Percentiles rank a stretch among this genome's conserved stretches.
phyloP scores from a whole-genome alignment of 2,888 invertebrate genomes.

The Tubulanus polymorphus region DNA sequence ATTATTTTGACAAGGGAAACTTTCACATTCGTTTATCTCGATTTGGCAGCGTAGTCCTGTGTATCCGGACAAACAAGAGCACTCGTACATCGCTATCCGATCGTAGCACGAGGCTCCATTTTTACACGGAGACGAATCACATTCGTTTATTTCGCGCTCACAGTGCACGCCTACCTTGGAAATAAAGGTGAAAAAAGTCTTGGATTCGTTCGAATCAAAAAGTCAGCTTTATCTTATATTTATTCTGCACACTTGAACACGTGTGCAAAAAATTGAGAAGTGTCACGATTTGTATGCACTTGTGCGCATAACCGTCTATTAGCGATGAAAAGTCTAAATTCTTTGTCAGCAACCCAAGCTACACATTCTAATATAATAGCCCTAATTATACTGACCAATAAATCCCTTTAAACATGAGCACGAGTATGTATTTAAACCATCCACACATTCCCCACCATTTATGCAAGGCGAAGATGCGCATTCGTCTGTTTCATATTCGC shows the following conservation, averaged over 20 bases:
- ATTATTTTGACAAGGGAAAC: conserved; percentile 39
- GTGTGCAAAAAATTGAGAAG: too few species aligned
- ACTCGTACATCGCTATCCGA: conserved; percentile 4
- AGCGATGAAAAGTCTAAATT: too few species aligned
- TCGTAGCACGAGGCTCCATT: conserved; percentile 36
- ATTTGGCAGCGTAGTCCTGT: conserved; percentile 55
- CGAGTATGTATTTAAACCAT: conserved; percentile 25
- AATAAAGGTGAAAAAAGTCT: too few species aligned
- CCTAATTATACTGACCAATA: conserved; percentile 17
- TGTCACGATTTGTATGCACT: too few species aligned
- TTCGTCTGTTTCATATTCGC: conserved; percentile 20
- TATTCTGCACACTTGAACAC: too few species aligned
- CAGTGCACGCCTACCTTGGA: conserved; percentile 27
- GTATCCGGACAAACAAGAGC: conserved; percentile 8
- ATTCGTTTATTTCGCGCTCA: conserved; percentile 35
- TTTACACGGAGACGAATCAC: conserved; percentile 29
- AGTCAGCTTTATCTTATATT: too few species aligned
- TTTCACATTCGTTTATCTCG: conserved; percentile 60
- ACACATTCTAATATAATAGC: neutral
- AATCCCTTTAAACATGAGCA: conserved; percentile 20
- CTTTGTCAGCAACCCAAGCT: too few species aligned
- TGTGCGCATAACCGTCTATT: too few species aligned
- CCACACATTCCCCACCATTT: conserved; percentile 22
- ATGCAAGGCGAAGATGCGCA: conserved; percentile 17
- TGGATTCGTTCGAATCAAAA: too few species aligned